These are phyloP conservation scores for Ochlodes sylvanus DNA, from an alignment of 2,888 invertebrate species.

Conservation along the genomic window DNA sequence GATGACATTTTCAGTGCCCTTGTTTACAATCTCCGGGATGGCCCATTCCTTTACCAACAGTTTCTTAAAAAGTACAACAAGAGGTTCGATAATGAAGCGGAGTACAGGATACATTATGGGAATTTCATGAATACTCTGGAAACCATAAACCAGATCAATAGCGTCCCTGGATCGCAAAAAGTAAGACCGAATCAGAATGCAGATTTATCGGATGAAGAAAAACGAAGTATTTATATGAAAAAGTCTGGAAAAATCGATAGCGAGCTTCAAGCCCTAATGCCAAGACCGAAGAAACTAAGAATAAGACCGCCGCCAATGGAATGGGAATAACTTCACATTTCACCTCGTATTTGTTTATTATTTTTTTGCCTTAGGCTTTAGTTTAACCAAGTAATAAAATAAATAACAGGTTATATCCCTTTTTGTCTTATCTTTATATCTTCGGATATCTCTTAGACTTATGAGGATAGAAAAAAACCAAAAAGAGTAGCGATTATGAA, in stretches of 20 bases:
- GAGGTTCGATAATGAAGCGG: conserved; percentile 50
- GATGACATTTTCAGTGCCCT: neutral
- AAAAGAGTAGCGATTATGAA: no score
- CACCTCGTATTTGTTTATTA: neutral
- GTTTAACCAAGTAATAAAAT: no score
- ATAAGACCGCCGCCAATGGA: conserved; percentile 36
- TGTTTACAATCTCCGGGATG: conserved; percentile 46
- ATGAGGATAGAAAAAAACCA: no score
- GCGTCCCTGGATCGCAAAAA: conserved; percentile 47
- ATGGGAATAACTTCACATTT: neutral
- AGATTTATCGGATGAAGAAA: conserved; percentile 56
- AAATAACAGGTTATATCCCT: no score
- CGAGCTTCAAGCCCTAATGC: conserved; percentile 47
- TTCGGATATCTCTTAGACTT: no score
- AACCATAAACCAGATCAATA: conserved; percentile 59
- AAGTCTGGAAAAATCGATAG: conserved; percentile 49
- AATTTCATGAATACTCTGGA: conserved; percentile 60
- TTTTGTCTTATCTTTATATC: no score
- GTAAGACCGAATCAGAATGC: conserved; percentile 60
- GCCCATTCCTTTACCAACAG: conserved; percentile 42
- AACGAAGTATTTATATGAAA: conserved; percentile 23
- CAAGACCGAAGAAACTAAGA: conserved; percentile 27
- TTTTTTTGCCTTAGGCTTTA: no score
- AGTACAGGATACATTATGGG: conserved; percentile 55
- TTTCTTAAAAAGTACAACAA: conserved; percentile 51